A percentile compares a stretch with the other conserved stretches of the same genome.
These are phyloP conservation scores for Poecilia wingei DNA, from an alignment of 2,797 vertebrate species.

Conservation along the genomic window DNA sequence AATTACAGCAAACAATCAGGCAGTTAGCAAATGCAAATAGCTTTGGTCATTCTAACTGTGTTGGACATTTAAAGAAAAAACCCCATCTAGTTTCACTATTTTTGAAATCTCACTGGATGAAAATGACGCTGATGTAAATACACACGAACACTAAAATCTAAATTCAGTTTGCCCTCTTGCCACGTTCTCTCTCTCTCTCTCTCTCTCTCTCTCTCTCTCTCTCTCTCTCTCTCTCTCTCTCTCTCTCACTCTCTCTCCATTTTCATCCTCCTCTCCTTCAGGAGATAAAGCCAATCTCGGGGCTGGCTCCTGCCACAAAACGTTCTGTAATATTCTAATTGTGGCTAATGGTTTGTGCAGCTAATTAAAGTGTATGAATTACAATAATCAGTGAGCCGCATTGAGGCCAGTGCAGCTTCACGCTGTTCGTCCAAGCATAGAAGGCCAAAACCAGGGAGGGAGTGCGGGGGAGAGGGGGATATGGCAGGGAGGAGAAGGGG, in stretches of 20 bases:
- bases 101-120: background rate
- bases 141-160: conserved; percentile 23
- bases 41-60: background rate
- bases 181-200: conserved; percentile 1
- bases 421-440: conserved; percentile 74
- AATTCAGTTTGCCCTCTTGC: conserved; percentile 32
- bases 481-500: conserved; percentile 25
- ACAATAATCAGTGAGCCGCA: conserved; percentile 98
- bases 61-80: background rate
- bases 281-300: conserved; percentile 76
- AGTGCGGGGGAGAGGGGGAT: background rate
- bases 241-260: conserved; percentile 7
- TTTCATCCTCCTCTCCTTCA: conserved; percentile 36
- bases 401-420: conserved; percentile 75
- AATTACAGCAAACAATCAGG: background rate
- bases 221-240: conserved; percentile 10
- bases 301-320: conserved; percentile 91
- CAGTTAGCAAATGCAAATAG: background rate
- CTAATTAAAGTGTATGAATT: conserved; percentile 99
- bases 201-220: conserved; percentile 13
- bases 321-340: conserved; percentile 99
- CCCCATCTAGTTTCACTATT: background rate
- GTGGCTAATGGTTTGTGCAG: conserved; percentile 99
- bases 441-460: conserved; percentile 49
- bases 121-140: conserved; percentile 26